phyloP scores from a whole-genome alignment of 2,888 invertebrate genomes.

The Volucella inflata region DNA sequence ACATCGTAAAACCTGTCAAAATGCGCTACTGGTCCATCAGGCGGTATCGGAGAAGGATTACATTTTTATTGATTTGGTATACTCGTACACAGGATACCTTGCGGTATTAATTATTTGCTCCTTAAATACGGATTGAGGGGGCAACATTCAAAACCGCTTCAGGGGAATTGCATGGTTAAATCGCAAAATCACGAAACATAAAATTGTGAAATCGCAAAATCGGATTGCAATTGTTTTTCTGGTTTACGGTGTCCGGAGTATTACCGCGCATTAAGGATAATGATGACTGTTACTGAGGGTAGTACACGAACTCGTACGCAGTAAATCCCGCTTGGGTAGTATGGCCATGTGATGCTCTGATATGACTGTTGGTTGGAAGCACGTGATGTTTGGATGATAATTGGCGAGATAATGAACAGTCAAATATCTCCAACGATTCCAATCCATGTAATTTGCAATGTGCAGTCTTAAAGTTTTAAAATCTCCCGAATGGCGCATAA shows the following conservation, averaged over 20 bases:
- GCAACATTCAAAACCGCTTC: neutral
- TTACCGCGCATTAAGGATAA: constrained; percentile 35
- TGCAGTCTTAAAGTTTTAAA: too few relatives aligned
- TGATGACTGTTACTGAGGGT: neutral
- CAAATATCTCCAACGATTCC: too few relatives aligned
- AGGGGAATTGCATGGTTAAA: neutral
- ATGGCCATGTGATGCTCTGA: too few relatives aligned
- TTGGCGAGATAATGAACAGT: too few relatives aligned
- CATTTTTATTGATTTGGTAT: constrained; percentile 21
- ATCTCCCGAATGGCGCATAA: too few relatives aligned
- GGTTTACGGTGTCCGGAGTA: constrained; percentile 1
- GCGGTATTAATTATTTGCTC: constrained; percentile 33
- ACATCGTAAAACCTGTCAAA: neutral
- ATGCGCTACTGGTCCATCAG: neutral
- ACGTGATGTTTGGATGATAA: too few relatives aligned
- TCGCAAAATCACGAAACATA: neutral
- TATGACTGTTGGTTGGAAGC: too few relatives aligned
- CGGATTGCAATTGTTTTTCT: constrained; percentile 4
- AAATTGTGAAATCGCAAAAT: neutral
- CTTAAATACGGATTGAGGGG: neutral
- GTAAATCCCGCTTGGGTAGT: too few relatives aligned
- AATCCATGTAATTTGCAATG: too few relatives aligned
- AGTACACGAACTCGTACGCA: neutral
- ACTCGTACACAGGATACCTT: neutral
- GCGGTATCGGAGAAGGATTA: constrained; percentile 18